Evolutionary conservation across 2,797 vertebrate species (phyloP).

Genomic region (Acestrorhynchus altus): DNA sequence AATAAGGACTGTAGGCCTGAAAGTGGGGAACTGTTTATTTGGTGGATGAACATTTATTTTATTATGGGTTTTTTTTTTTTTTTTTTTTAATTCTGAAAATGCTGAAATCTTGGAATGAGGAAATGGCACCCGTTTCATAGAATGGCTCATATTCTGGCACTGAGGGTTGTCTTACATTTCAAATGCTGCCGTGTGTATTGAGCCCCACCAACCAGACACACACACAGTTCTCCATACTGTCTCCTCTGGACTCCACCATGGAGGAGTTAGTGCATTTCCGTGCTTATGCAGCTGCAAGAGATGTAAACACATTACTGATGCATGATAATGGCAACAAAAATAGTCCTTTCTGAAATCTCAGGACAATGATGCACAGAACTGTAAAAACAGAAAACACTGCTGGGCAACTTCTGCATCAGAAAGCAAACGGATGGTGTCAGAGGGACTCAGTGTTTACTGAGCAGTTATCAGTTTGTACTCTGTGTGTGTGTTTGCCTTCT

Average conservation of each 20-base stretch:
- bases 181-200: slow-evolving; percentile 18
- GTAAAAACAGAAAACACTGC: slow-evolving; percentile 28
- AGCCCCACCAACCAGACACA: neutral
- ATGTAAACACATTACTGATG: slow-evolving; percentile 56
- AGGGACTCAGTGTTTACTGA: neutral
- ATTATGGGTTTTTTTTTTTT: too few relatives aligned
- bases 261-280: slow-evolving; percentile 45
- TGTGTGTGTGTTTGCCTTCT: neutral
- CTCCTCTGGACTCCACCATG: neutral
- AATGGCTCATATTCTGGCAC: slow-evolving; percentile 8
- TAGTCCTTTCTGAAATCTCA: neutral
- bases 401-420: neutral
- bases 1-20: too few relatives aligned
- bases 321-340: slow-evolving; percentile 50
- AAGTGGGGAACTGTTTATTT: too few relatives aligned
- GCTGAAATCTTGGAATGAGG: too few relatives aligned
- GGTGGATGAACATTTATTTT: too few relatives aligned
- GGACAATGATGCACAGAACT: slow-evolving; percentile 8
- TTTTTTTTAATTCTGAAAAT: too few relatives aligned
- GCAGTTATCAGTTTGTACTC: neutral
- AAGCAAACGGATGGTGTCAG: neutral
- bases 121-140: too few relatives aligned
- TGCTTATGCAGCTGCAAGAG: slow-evolving; percentile 31
- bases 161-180: slow-evolving; percentile 29
- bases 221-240: neutral